Percentiles rank a stretch among this genome's conserved stretches.
Evolutionary conservation across 2,113 vertebrate genomes (phyloP).

Genomic region (Numida meleagris): DNA sequence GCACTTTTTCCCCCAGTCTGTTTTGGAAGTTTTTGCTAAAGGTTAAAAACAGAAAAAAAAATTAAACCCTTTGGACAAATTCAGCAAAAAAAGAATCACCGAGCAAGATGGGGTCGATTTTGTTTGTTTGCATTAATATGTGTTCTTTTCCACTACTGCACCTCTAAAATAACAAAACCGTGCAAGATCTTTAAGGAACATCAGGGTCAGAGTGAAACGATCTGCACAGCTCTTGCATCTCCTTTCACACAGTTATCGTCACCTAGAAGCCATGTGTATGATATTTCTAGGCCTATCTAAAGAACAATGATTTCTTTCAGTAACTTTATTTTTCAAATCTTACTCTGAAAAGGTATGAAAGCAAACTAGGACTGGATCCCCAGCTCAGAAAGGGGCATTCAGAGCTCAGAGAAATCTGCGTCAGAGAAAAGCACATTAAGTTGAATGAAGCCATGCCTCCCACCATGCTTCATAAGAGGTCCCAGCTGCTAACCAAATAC

Average conservation of each 20-base stretch:
- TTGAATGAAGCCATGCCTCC: neutral
- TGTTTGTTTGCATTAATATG: neutral
- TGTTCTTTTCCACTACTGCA: neutral
- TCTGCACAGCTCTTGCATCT: neutral
- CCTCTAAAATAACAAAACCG: neutral
- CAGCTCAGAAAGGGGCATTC: neutral
- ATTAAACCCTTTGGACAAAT: neutral
- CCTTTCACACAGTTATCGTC: neutral
- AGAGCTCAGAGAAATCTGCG: neutral
- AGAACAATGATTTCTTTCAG: neutral
- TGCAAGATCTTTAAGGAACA: accelerated
- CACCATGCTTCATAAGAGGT: neutral
- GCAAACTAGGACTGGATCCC: neutral
- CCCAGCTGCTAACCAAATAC: neutral
- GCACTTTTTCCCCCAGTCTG: neutral
- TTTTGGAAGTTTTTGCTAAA: neutral
- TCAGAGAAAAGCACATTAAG: neutral
- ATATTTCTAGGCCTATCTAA: neutral
- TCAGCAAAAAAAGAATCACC: neutral
- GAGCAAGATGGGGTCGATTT: neutral
- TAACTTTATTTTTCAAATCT: neutral
- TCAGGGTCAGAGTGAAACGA: neutral
- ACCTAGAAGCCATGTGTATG: neutral
- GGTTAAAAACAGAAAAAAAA: neutral
- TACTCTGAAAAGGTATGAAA: neutral